A percentile compares a stretch with the other conserved stretches of the same genome.
Evolutionary conservation across 2,888 invertebrate genomes (phyloP).

Genomic region (Rhagonycha fulva): DNA sequence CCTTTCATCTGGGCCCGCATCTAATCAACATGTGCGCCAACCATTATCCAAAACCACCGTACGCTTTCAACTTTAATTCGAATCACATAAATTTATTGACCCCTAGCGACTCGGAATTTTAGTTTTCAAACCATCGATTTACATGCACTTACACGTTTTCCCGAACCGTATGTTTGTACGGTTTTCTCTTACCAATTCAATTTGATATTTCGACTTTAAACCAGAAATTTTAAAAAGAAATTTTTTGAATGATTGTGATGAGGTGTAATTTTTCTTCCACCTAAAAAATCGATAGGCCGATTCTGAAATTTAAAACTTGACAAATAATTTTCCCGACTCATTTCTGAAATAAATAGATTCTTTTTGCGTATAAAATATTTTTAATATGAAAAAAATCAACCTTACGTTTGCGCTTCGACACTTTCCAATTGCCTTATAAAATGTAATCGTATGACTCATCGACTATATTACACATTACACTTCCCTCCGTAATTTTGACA

Average conservation of each 20-base stretch:
- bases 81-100: not conserved
- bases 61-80: not conserved
- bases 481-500: not conserved
- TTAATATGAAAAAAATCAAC: not conserved
- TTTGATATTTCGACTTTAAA: not conserved
- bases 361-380: not conserved
- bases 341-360: not conserved
- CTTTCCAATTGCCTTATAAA: not conserved
- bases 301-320: too few species aligned
- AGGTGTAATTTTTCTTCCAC: too few species aligned
- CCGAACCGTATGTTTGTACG: not conserved
- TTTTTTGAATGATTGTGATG: too few species aligned
- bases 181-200: not conserved
- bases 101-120: not conserved
- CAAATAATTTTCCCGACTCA: not conserved
- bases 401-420: not conserved
- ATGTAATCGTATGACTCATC: not conserved
- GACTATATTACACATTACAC: not conserved
- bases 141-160: not conserved
- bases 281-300: too few species aligned
- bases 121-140: not conserved
- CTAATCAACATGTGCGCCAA: not conserved
- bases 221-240: not conserved
- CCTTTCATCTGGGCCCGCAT: not conserved
- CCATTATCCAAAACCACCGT: not conserved